These are phyloP conservation scores for Helarctos malayanus DNA, from an alignment of 2,797 vertebrate genomes.

Conservation along the genomic window DNA sequence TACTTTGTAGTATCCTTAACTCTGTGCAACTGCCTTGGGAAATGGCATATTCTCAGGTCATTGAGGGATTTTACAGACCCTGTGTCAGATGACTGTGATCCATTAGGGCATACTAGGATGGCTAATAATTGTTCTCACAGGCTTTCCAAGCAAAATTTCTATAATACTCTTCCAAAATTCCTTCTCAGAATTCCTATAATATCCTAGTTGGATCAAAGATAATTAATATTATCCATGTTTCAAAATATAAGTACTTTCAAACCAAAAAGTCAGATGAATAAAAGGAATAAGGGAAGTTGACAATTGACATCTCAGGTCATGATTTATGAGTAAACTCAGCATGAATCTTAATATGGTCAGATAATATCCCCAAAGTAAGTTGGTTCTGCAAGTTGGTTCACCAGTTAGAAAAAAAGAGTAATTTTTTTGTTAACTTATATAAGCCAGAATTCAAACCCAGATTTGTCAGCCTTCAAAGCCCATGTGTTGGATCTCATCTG, in stretches of 20 bases:
- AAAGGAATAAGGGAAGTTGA: not conserved
- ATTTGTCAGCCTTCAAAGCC: not conserved
- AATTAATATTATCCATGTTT: not conserved
- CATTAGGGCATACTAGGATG: not conserved
- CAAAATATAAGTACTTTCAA: not conserved
- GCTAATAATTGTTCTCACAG: not conserved
- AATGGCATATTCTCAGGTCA: not conserved
- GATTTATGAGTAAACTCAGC: not conserved
- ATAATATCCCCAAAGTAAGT: not conserved
- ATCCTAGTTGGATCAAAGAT: not conserved
- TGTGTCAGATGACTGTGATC: not conserved
- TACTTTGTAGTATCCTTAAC: not conserved
- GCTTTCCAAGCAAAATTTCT: not conserved
- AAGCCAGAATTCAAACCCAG: not conserved
- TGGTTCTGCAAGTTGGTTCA: not conserved
- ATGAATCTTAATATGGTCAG: not conserved
- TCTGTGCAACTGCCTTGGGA: not conserved
- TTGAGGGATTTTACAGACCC: not conserved
- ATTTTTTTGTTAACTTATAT: not conserved
- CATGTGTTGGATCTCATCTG: not conserved
- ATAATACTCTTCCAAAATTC: not conserved
- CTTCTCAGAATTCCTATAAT: conserved; percentile 38
- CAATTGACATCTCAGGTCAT: not conserved
- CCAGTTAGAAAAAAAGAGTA: not conserved
- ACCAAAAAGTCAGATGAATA: not conserved